Conservation (phyloP, 2,797 vertebrate genomes). For the Poeciliopsis paucimaculata region DNA sequence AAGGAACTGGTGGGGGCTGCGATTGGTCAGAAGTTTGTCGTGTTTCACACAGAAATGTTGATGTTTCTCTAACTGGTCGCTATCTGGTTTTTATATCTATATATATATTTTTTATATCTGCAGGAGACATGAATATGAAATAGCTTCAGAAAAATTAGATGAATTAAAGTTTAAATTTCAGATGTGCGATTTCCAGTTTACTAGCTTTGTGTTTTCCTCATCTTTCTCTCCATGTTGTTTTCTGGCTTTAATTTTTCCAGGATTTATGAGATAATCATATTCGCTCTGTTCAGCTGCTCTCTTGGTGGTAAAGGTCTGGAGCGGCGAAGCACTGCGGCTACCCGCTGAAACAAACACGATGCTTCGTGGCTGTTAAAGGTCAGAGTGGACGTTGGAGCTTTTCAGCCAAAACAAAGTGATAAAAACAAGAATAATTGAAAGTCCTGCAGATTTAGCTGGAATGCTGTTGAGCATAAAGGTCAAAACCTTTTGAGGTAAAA, state of each 20-base stretch:
- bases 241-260: background rate
- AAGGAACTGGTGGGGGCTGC: no score
- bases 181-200: background rate
- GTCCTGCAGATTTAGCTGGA: background rate
- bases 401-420: slow-evolving; percentile 6
- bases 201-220: background rate
- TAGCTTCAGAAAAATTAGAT: background rate
- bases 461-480: background rate
- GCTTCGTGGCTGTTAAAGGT: slow-evolving; percentile 10
- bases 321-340: background rate
- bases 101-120: no score
- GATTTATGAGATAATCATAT: slow-evolving; percentile 22
- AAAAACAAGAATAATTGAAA: background rate
- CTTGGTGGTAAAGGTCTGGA: background rate
- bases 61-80: no score
- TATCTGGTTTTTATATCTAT: no score
- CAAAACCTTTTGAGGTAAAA: background rate
- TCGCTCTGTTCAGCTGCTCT: slow-evolving; percentile 8
- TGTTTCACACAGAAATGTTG: no score
- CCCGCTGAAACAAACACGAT: slow-evolving; percentile 8
- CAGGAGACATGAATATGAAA: no score
- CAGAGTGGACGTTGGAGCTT: slow-evolving; percentile 27
- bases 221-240: background rate
- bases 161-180: background rate
- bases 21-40: no score